Evolutionary conservation across 2,888 invertebrate genomes (phyloP).

Genomic region (Erebia aethiops): DNA sequence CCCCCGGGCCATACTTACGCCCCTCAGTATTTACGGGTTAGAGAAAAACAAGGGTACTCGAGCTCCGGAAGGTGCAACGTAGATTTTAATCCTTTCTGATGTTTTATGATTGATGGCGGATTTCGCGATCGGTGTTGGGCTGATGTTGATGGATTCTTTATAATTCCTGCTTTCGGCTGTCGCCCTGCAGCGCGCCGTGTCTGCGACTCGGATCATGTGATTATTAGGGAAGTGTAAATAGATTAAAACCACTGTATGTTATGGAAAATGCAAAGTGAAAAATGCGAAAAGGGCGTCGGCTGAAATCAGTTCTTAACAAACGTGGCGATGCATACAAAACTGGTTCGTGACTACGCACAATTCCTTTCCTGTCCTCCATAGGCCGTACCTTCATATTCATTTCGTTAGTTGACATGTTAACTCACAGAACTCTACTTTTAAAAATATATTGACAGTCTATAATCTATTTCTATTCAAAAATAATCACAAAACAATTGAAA

Average conservation of each 20-base stretch:
- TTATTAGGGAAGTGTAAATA: conserved; percentile 48
- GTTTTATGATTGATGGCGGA: conserved; percentile 83
- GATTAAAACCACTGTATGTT: conserved; percentile 35
- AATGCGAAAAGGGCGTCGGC: conserved; percentile 35
- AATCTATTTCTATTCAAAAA: conserved; percentile 30
- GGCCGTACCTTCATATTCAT: conserved; percentile 6
- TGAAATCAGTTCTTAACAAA: conserved; percentile 42
- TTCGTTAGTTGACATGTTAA: conserved; percentile 15
- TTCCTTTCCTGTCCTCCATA: conserved; percentile 39
- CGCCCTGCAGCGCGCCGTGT: conserved; percentile 55
- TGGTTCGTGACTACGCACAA: conserved; percentile 51
- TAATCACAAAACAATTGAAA: conserved; percentile 43
- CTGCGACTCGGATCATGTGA: conserved; percentile 56
- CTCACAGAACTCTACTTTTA: background rate
- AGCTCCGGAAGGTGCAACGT: conserved; percentile 83
- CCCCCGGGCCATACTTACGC: conserved; percentile 83
- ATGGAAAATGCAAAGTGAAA: conserved; percentile 30
- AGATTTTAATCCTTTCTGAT: conserved; percentile 83
- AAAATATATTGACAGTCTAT: conserved; percentile 2
- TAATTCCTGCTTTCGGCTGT: conserved; percentile 61
- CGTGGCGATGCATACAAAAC: conserved; percentile 53
- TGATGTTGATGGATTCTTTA: conserved; percentile 79
- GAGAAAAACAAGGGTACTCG: conserved; percentile 84
- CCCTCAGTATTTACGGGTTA: conserved; percentile 83
- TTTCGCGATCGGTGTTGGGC: conserved; percentile 75